Percentiles rank a stretch among this genome's conserved stretches.
Conservation (phyloP, 2,113 vertebrate species). For the Mungos mungo region DNA sequence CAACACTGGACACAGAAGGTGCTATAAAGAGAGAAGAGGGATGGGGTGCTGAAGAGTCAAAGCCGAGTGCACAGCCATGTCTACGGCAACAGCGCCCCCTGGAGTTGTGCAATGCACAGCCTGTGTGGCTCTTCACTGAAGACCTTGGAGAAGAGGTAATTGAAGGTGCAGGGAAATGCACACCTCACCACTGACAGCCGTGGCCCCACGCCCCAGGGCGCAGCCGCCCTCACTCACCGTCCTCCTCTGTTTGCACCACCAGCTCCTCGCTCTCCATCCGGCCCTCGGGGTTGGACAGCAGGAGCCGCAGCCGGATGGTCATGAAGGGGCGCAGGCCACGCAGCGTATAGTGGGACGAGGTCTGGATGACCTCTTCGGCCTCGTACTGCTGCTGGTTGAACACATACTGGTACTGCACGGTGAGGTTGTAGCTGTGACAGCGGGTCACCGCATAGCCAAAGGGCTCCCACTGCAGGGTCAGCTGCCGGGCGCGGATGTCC, state of each 20-base stretch:
- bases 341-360: slow-evolving; percentile 96
- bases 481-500: slow-evolving; percentile 94
- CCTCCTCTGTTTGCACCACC: slow-evolving; percentile 96
- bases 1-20: background rate
- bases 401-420: slow-evolving; percentile 96
- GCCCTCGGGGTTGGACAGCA: slow-evolving; percentile 95
- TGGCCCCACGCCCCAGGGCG: background rate
- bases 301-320: slow-evolving; percentile 92
- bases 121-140: background rate
- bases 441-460: slow-evolving; percentile 96
- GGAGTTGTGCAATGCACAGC: background rate
- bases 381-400: slow-evolving; percentile 96
- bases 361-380: slow-evolving; percentile 94
- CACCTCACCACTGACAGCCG: fast-evolving
- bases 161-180: background rate
- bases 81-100: background rate
- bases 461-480: slow-evolving; percentile 97
- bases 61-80: fast-evolving
- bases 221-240: slow-evolving; percentile 84
- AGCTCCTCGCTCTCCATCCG: slow-evolving; percentile 97
- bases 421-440: slow-evolving; percentile 98
- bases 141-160: background rate
- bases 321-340: slow-evolving; percentile 94
- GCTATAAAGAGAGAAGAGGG: background rate
- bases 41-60: background rate